Percentiles rank a stretch among this genome's conserved stretches.
Conservation (phyloP, 2,113 vertebrate species). For the Notothenia rossii region DNA sequence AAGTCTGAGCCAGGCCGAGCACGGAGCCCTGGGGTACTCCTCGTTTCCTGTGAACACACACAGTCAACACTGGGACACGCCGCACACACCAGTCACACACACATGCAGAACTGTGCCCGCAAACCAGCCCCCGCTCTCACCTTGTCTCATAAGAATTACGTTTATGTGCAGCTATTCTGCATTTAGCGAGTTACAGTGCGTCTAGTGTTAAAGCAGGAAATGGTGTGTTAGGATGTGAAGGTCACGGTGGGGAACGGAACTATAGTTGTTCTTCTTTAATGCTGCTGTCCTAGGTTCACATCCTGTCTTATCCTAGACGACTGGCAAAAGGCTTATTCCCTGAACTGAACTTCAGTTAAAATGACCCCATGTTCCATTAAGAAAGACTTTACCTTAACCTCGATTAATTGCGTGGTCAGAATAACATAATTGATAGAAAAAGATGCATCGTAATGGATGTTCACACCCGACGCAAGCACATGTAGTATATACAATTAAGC, state of each 20-base stretch:
- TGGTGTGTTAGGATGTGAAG: slow-evolving; percentile 1
- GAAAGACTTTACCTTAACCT: neutral
- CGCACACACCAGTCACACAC: slow-evolving; percentile 12
- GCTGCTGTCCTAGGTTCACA: slow-evolving; percentile 1
- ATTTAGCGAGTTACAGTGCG: slow-evolving; percentile 5
- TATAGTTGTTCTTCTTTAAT: neutral
- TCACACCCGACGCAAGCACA: no score
- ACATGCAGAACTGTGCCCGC: slow-evolving; percentile 16
- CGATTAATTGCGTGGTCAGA: neutral
- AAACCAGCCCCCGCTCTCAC: neutral
- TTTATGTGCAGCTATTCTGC: slow-evolving; percentile 25
- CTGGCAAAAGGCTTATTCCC: neutral
- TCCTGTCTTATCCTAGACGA: neutral
- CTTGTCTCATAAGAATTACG: slow-evolving; percentile 27
- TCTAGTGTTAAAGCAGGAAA: slow-evolving; percentile 12
- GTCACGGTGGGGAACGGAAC: neutral
- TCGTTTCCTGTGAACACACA: slow-evolving; percentile 61
- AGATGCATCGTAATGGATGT: no score
- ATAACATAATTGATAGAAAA: no score
- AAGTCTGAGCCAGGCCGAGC: slow-evolving; percentile 46
- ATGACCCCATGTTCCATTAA: neutral
- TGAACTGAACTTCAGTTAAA: neutral
- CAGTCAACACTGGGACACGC: slow-evolving; percentile 24
- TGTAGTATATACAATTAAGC: no score
- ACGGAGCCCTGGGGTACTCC: slow-evolving; percentile 61